Evolutionary conservation across 2,113 vertebrate species (phyloP).

Genomic region (Myiozetetes cayanensis): DNA sequence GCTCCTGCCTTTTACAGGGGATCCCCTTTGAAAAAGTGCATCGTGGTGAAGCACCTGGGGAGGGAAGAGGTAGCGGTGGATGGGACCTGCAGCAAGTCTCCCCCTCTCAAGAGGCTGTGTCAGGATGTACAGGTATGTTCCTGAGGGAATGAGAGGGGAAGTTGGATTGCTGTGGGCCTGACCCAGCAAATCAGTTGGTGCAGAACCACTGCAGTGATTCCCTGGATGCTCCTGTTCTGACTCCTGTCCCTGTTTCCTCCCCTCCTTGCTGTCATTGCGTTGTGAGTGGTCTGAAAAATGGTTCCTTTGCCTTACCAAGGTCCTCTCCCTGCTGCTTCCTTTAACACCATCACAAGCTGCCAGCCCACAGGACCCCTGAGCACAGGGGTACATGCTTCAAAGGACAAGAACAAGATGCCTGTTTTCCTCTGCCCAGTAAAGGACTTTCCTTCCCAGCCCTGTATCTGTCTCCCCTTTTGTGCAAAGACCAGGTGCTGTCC

Average conservation of each 20-base stretch:
- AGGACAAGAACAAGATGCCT: neutral
- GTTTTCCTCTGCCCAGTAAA: neutral
- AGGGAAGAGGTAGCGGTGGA: conserved; percentile 74
- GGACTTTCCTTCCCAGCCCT: neutral
- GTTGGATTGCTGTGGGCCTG: neutral
- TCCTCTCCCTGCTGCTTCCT: neutral
- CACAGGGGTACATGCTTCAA: neutral
- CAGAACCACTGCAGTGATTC: neutral
- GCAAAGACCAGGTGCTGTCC: neutral
- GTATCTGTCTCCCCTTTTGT: neutral
- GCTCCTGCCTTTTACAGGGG: conserved; percentile 72
- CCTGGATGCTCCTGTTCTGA: neutral
- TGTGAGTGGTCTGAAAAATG: neutral
- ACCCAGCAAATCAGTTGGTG: neutral
- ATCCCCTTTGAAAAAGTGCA: conserved; percentile 78
- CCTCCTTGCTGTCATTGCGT: neutral
- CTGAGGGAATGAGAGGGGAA: neutral
- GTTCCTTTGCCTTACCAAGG: neutral
- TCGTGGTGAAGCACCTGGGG: conserved; percentile 90
- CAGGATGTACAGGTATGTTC: conserved; percentile 85
- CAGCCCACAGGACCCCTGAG: neutral
- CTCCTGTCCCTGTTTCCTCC: neutral
- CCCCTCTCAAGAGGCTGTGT: conserved; percentile 88
- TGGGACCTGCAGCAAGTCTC: conserved; percentile 76
- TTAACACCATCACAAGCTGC: neutral